Conservation (phyloP, 2,797 vertebrate species). For the Muraenolepis orangiensis region DNA sequence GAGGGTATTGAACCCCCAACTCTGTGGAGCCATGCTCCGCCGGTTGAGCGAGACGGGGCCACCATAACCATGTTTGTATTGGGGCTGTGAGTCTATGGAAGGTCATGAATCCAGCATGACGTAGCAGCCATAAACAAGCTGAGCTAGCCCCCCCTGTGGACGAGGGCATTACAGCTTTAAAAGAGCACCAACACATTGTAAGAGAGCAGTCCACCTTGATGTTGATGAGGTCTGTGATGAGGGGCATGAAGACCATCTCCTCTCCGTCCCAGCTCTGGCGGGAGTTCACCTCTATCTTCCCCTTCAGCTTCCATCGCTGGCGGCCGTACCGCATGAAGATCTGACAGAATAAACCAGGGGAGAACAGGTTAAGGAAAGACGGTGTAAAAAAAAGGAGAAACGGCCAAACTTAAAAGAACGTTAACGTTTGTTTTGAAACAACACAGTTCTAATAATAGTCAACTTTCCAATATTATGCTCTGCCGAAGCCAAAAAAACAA, state of each 20-base stretch:
- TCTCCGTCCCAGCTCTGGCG: constrained; percentile 97
- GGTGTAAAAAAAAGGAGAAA: neutral
- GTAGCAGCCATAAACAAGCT: neutral
- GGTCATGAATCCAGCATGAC: neutral
- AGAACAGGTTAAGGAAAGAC: neutral
- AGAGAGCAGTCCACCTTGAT: constrained; percentile 86
- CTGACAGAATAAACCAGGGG: constrained; percentile 54
- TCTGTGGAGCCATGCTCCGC: neutral
- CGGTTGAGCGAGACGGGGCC: neutral
- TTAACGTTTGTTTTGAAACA: neutral
- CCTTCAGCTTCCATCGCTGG: constrained; percentile 96
- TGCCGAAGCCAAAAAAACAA: neutral
- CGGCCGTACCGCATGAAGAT: constrained; percentile 97
- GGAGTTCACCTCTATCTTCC: constrained; percentile 92
- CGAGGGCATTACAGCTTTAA: no score
- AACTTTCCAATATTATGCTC: neutral
- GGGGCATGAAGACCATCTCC: constrained; percentile 91
- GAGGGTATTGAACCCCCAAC: neutral
- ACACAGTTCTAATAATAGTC: neutral
- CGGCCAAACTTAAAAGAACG: neutral
- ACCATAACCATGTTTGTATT: neutral
- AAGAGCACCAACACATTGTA: neutral
- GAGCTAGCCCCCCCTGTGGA: no score
- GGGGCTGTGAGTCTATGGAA: neutral
- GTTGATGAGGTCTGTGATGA: constrained; percentile 90